Evolutionary conservation across 2,797 vertebrate species (phyloP).

Genomic region (Catamblyrhynchus diadema): DNA sequence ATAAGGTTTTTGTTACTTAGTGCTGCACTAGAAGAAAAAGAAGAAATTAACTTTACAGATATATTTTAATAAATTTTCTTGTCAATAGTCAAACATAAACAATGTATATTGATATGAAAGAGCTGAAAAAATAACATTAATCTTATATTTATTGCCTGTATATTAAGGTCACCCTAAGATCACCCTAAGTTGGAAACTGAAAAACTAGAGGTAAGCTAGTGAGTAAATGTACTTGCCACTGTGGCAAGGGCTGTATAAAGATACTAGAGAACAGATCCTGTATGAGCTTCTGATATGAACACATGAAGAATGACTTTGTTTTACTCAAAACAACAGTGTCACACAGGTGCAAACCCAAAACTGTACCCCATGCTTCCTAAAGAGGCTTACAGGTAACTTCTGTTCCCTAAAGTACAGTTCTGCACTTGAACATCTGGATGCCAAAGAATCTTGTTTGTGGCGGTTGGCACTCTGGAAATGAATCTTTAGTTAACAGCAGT

Average conservation of each 20-base stretch:
- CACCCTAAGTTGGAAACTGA: background rate
- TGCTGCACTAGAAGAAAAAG: background rate
- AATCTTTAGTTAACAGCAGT: background rate
- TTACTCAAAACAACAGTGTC: background rate
- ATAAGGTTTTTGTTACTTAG: background rate
- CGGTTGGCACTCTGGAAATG: background rate
- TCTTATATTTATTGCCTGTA: background rate
- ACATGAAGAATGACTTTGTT: background rate
- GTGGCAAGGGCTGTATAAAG: background rate
- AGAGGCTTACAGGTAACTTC: background rate
- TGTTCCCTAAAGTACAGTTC: background rate
- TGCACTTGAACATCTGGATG: background rate
- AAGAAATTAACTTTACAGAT: background rate
- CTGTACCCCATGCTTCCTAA: background rate
- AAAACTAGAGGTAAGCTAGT: background rate
- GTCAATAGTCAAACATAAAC: background rate
- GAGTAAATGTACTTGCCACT: background rate
- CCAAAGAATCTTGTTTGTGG: background rate
- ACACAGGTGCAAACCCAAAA: background rate
- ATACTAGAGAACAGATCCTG: background rate
- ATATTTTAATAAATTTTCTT: background rate
- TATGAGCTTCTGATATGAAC: background rate
- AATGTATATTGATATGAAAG: background rate
- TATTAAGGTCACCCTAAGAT: background rate
- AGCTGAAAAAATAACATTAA: background rate